Percentiles rank a stretch among this genome's conserved stretches.
Conservation (phyloP, 37 sponge, comb jelly and placozoan genomes). For the Axinella damicornis region DNA sequence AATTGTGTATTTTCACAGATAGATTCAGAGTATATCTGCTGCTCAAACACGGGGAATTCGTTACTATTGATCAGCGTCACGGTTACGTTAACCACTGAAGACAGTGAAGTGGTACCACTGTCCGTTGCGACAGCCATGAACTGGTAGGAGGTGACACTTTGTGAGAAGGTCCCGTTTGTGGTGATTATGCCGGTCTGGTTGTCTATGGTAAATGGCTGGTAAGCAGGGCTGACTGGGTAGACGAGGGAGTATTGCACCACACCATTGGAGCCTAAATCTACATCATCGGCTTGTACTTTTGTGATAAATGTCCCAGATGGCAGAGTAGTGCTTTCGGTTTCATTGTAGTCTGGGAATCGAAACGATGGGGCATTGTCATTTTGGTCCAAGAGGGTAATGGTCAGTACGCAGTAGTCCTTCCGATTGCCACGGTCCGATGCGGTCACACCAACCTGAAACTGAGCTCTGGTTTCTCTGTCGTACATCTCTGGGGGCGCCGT, state of each 20-base stretch:
- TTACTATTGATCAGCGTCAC: conserved; percentile 1
- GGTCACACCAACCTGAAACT: conserved; percentile 35
- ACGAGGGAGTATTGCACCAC: conserved; percentile 27
- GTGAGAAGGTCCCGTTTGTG: conserved; percentile 1
- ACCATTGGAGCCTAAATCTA: conserved; percentile 42
- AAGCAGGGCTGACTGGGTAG: not conserved
- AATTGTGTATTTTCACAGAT: conserved; percentile 36
- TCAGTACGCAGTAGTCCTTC: conserved; percentile 67
- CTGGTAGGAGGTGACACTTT: not conserved
- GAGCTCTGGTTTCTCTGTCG: conserved; percentile 52
- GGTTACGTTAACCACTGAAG: conserved; percentile 12
- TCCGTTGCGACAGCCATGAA: conserved; percentile 44
- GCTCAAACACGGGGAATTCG: conserved; percentile 47
- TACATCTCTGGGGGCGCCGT: conserved; percentile 19
- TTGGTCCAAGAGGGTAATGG: conserved; percentile 59
- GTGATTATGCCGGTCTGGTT: conserved; percentile 46
- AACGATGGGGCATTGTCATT: conserved; percentile 75
- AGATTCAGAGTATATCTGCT: conserved; percentile 40
- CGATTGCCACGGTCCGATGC: conserved; percentile 62
- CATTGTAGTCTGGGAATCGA: conserved; percentile 7
- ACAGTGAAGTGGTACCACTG: conserved; percentile 12
- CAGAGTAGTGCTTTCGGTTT: not conserved
- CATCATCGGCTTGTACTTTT: conserved; percentile 59
- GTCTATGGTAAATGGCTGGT: conserved; percentile 42
- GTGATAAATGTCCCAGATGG: conserved; percentile 19